Conservation (phyloP, 2,113 vertebrate genomes). For the Brevimyrus niger region DNA sequence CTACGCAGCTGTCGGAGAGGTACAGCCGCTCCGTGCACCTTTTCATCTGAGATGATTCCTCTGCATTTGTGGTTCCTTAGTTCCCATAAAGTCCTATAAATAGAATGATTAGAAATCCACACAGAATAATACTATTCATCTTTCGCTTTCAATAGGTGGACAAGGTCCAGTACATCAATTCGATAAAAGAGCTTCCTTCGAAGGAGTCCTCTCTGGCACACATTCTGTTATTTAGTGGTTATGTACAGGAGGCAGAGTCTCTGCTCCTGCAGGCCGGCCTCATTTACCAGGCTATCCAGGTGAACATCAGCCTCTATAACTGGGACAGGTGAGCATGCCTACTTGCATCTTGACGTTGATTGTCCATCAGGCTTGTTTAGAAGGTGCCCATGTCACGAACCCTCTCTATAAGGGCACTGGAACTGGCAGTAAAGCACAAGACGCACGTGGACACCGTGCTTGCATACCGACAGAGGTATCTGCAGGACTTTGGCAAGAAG, state of each 20-base stretch:
- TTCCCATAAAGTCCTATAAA: not conserved
- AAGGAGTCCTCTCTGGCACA: conserved; percentile 85
- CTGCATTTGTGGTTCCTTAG: not conserved
- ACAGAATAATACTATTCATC: not conserved
- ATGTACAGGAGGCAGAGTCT: conserved; percentile 78
- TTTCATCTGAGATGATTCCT: not conserved
- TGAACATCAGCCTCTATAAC: conserved; percentile 85
- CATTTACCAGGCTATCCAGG: conserved; percentile 82
- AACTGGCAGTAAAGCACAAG: conserved; percentile 95
- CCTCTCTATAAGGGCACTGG: conserved; percentile 72
- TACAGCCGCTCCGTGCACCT: conserved; percentile 39
- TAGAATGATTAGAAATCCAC: not conserved
- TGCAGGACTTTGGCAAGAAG: conserved; percentile 79
- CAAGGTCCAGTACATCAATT: conserved; percentile 85
- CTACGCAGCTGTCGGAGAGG: conserved; percentile 85
- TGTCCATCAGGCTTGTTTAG: not conserved
- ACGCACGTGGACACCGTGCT: conserved; percentile 96
- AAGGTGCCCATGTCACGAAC: not conserved
- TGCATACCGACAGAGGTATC: conserved; percentile 80
- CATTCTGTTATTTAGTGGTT: conserved; percentile 82
- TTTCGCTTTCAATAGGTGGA: conserved; percentile 63
- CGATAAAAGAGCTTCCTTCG: conserved; percentile 83
- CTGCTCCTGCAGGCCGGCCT: conserved; percentile 81
- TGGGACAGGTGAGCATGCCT: conserved; percentile 80
- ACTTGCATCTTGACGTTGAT: not conserved